phyloP scores from a whole-genome alignment of 1,140 invertebrate species.

The Drosophila insularis region DNA sequence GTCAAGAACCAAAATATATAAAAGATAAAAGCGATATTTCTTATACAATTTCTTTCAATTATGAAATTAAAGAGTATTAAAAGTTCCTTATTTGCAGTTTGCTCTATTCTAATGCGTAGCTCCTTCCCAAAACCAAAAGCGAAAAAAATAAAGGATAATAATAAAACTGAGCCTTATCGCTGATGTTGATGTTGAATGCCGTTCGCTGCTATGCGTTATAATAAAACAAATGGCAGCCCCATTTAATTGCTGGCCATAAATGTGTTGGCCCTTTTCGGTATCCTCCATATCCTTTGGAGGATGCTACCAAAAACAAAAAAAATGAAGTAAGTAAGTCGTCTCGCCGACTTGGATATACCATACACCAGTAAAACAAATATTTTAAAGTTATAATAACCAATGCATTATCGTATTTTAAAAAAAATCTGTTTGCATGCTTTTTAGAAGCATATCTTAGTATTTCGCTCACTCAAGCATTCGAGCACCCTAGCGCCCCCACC shows the following conservation, averaged over 20 bases:
- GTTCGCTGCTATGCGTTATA: conserved; percentile 64
- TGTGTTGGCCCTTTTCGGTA: conserved; percentile 63
- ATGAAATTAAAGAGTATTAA: conserved; percentile 17
- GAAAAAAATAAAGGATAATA: conserved; percentile 75
- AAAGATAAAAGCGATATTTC: too few relatives aligned
- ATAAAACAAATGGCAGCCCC: conserved; percentile 79
- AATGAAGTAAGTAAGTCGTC: too few relatives aligned
- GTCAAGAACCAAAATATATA: too few relatives aligned
- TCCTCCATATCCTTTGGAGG: conserved; percentile 49
- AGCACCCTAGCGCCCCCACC: too few relatives aligned
- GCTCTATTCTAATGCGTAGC: conserved; percentile 73
- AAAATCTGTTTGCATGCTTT: too few relatives aligned
- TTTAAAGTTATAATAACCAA: too few relatives aligned
- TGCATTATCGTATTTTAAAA: too few relatives aligned
- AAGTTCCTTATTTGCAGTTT: background rate
- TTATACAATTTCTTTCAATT: too few relatives aligned
- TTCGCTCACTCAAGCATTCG: too few relatives aligned
- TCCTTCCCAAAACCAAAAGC: conserved; percentile 38
- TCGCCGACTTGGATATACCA: too few relatives aligned
- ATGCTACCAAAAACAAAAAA: conserved; percentile 56
- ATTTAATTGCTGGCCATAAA: conserved; percentile 81
- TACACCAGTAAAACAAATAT: too few relatives aligned
- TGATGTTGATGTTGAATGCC: conserved; percentile 69
- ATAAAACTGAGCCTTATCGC: conserved; percentile 75
- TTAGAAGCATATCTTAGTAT: too few relatives aligned